Evolutionary conservation across 1,140 invertebrate genomes (phyloP), one percentile per base, ranked within the genome.

Genomic region (Aricia agestis): DNA sequence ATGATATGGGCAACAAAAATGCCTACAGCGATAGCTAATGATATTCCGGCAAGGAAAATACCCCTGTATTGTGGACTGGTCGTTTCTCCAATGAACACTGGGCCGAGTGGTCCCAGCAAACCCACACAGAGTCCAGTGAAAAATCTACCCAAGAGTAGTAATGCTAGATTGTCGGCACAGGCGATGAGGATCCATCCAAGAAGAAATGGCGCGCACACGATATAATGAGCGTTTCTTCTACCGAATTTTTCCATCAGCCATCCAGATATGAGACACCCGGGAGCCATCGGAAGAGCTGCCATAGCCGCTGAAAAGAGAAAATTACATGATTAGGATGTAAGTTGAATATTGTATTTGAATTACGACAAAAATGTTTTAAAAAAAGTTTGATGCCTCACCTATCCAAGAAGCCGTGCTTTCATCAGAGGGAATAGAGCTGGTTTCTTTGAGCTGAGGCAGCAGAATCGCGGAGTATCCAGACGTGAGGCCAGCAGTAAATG

Each of bases 181-280:
- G 92, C 89, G 11, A 96, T 94, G 10, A 94, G 75, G 5, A 94
- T 76, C 95, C 95, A 97, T 13, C 95, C 95, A n/a, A 94, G 68
- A 0, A 95, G 77, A 66, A 94, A 95, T 0, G 95, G 93, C 0
- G 94, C 82, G 18, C 92, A 93, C n/a, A 94, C 84, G 11, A 95
- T 79, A 41, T 94, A 84, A 66, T 95, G 92, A 0, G 94, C 93
- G 9, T 80, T 87, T 78, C 93, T 94, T 68, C 96, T 88, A 6
- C 96, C 96, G 68, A 94, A 91, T 72, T 92, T 93, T 73, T 96
- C 95, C 83, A 96, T 94, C 57, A 94, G 76, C 76, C 93, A 89
- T 2, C 94, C 93, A 6, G 92, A 91, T 13, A 94, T 76, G 19
- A 94, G 86, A 69, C 94, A 94, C 0, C 94, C 94, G 0, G 93